Percentiles rank a stretch among this genome's conserved stretches.
Conservation (phyloP, 2,113 vertebrate genomes). For the Melierax canorus region DNA sequence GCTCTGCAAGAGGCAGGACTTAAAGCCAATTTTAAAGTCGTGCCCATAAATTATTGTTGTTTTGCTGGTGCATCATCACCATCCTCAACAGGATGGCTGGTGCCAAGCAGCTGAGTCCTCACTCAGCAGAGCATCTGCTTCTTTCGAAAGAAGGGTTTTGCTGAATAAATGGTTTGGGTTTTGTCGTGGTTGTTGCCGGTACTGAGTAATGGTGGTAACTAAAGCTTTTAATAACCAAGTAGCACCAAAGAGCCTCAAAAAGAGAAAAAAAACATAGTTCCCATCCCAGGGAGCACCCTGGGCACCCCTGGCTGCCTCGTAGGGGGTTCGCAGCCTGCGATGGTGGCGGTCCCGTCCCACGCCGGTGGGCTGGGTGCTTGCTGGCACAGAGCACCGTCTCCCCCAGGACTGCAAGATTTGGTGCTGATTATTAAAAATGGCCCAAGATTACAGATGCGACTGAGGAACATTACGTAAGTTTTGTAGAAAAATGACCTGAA, state of each 20-base stretch:
- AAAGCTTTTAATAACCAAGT: not conserved
- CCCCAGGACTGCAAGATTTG: not conserved
- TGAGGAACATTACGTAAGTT: not conserved
- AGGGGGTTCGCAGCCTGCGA: no score
- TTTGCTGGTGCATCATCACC: not conserved
- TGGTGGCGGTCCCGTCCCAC: not conserved
- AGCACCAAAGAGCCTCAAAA: not conserved
- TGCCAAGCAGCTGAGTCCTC: not conserved
- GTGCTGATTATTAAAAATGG: not conserved
- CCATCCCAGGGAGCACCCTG: not conserved
- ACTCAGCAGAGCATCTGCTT: not conserved
- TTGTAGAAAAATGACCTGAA: slow-evolving; percentile 48
- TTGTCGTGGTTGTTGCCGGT: not conserved
- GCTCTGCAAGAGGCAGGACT: not conserved
- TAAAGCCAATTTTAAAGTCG: not conserved
- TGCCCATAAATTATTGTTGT: not conserved
- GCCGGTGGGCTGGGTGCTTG: not conserved
- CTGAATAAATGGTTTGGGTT: not conserved
- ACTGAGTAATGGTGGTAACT: not conserved
- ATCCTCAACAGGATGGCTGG: not conserved
- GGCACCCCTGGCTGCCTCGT: no score
- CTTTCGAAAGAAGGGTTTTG: not conserved
- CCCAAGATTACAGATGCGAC: not conserved
- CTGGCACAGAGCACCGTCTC: not conserved
- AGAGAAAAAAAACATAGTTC: not conserved